Evolutionary conservation across 2,888 invertebrate genomes (phyloP), one percentile per base, ranked within the genome.

Genomic region (Melanostoma mellinum): DNA sequence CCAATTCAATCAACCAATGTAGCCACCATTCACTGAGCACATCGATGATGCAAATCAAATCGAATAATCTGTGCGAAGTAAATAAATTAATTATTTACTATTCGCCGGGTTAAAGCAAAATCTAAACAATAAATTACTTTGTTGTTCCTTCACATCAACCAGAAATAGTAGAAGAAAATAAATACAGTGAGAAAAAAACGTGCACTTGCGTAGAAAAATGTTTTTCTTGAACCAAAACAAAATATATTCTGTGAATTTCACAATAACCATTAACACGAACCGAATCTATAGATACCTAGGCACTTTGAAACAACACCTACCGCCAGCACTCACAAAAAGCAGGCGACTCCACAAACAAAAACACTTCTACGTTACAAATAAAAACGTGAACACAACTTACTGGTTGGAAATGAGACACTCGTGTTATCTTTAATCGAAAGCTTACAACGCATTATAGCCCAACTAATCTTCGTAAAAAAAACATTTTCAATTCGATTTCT

Each of bases 391-490:
- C 32, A 63, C 6, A 5, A 20, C 61, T 46, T 35, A 38, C n/a
- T 38, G 6, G 38, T 30, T 38, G 6, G 38, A 50, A 63, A 63
- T 46, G 9, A 46, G 33, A 46, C 53, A 53, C 32, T 9, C 10
- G 3, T 65, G 48, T 77, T 82, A 77, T 82, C 81, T 42, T 56
- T 10, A 63, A 63, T 52, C 61, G 30, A 33, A 61, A n/a, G 10
- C 44, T 10, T 58, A 63, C 73, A 63, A 73, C 77, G 81, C 81
- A 82, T 60, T 72, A 53, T 6, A 48, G 20, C 20, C 20, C 20
- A 42, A 2, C 36, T 50, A 52, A 76, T 36, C 67, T 32, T 52
- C 30, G 20, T 55, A 53, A 58, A 52, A 61, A 38, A 33, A 58
- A 74, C 9, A 33, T 0, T 55, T 50, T 67, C 44, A 56, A 33